These are phyloP conservation scores for Smittia aterrima DNA, from an alignment of 2,888 invertebrate species.

Conservation along the genomic window DNA sequence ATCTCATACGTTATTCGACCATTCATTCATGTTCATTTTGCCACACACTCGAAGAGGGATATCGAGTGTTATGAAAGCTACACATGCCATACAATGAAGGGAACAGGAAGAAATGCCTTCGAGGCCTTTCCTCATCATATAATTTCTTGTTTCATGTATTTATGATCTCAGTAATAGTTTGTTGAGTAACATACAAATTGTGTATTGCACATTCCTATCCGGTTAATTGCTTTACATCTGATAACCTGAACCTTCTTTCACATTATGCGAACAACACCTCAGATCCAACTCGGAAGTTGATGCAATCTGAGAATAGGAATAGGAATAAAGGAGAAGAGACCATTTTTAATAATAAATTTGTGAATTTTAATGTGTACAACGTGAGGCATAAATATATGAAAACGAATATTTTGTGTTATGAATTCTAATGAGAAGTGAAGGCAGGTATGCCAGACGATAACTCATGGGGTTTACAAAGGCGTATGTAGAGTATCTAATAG, in stretches of 20 bases:
- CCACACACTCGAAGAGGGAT: background rate
- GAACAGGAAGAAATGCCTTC: background rate
- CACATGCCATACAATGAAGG: constrained; percentile 32
- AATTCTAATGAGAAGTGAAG: constrained; percentile 31
- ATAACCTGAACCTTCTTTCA: constrained; percentile 21
- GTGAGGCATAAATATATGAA: constrained; percentile 28
- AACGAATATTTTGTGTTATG: constrained; percentile 34
- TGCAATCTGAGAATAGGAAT: background rate
- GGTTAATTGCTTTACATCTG: constrained; percentile 38
- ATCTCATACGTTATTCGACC: constrained; percentile 32
- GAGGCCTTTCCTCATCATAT: constrained; percentile 34
- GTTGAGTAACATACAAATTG: no score
- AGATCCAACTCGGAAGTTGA: background rate
- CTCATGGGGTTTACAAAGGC: constrained; percentile 5
- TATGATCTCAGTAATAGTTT: constrained; percentile 2
- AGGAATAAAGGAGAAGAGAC: background rate
- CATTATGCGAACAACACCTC: constrained; percentile 20
- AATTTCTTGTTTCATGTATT: constrained; percentile 18
- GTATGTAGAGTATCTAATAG: background rate
- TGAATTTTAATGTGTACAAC: constrained; percentile 34
- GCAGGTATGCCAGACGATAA: background rate
- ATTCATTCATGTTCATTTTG: constrained; percentile 20
- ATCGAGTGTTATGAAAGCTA: constrained; percentile 19
- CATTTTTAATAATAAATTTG: constrained; percentile 37
- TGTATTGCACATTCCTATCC: constrained; percentile 25